These are phyloP conservation scores for Napeogenes inachia DNA, from an alignment of 2,888 invertebrate species.

Conservation along the genomic window DNA sequence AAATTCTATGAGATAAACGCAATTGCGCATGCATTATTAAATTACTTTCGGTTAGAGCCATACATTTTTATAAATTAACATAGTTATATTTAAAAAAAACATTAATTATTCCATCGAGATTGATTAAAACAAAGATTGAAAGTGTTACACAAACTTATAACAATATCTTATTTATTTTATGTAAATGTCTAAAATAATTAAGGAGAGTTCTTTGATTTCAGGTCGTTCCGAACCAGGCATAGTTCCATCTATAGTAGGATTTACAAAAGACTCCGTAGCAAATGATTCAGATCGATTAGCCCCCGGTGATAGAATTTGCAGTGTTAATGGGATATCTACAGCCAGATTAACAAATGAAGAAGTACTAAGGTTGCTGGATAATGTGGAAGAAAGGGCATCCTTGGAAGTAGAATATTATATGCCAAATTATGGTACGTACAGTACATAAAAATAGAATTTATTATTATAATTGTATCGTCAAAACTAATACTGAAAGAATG, in stretches of 20 bases:
- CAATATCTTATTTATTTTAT: no score
- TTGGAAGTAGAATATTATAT: constrained; percentile 90
- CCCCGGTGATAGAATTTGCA: constrained; percentile 87
- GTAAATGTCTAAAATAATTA: no score
- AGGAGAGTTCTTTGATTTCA: constrained; percentile 43
- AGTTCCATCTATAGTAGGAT: constrained; percentile 81
- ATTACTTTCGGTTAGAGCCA: no score
- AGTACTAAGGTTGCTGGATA: constrained; percentile 84
- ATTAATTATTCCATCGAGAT: no score
- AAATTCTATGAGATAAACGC: no score
- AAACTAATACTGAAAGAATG: no score
- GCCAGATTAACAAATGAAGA: constrained; percentile 86
- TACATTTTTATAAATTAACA: no score
- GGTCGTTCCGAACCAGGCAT: constrained; percentile 83
- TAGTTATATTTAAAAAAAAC: no score
- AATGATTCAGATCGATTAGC: constrained; percentile 86
- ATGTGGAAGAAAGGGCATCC: constrained; percentile 84
- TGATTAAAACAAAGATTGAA: no score
- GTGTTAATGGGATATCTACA: constrained; percentile 89
- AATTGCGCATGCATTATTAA: no score
- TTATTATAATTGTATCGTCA: not conserved
- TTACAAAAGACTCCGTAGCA: constrained; percentile 83
- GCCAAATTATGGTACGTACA: constrained; percentile 85
- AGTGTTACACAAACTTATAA: no score
- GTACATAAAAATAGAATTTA: constrained; percentile 36